phyloP scores from a whole-genome alignment of 2,113 vertebrate genomes.

The Dendrocopos noguchii region DNA sequence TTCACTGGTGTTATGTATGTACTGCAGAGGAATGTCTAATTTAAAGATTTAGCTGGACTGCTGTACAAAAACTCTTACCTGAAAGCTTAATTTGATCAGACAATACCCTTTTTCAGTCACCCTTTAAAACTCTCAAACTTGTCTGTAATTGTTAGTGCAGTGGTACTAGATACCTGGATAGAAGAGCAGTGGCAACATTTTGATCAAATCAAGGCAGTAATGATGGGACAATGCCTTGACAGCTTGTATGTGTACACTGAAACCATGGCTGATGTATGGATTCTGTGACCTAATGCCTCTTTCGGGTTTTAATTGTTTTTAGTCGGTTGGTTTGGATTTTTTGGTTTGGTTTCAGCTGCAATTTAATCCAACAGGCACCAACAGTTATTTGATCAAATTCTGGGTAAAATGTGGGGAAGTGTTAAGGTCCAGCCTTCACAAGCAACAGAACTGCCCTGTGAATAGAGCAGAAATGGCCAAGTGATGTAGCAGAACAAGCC shows the following conservation, averaged over 20 bases:
- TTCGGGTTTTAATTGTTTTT: background rate
- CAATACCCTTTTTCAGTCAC: background rate
- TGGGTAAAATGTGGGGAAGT: background rate
- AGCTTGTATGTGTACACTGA: background rate
- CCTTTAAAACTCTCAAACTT: background rate
- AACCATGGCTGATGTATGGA: background rate
- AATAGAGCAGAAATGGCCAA: background rate
- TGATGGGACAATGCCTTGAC: background rate
- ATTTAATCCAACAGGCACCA: background rate
- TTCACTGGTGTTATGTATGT: background rate
- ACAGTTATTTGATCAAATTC: background rate
- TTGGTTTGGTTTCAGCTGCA: background rate
- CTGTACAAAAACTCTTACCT: background rate
- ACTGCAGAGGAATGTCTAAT: background rate
- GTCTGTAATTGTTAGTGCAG: background rate
- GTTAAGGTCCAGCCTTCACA: background rate
- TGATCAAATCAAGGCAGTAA: background rate
- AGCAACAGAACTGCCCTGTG: background rate
- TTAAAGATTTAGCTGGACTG: background rate
- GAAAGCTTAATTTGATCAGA: slow-evolving; percentile 38
- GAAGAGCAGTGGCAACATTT: background rate
- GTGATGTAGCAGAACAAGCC: background rate
- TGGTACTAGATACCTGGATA: background rate
- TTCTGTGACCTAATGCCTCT: background rate
- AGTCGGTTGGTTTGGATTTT: no score